Evolutionary conservation across 2,888 invertebrate genomes (phyloP).

Genomic region (Heliconius ismenius): DNA sequence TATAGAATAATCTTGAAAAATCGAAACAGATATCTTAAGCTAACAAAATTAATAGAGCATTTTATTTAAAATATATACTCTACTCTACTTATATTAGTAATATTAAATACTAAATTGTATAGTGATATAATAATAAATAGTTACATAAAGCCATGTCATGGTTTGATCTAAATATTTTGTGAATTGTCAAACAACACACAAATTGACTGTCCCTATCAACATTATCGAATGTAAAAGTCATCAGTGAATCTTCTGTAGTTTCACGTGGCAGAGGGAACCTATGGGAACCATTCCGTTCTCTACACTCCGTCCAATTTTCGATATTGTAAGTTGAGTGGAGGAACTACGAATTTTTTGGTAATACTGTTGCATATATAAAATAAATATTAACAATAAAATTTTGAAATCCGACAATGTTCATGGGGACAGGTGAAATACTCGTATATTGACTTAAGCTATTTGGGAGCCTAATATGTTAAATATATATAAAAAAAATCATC

Average conservation of each 20-base stretch:
- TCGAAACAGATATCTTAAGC: neutral
- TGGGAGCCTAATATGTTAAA: neutral
- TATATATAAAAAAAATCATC: neutral
- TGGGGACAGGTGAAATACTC: too few relatives aligned
- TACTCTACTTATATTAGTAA: conserved; percentile 3
- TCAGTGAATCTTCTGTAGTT: too few relatives aligned
- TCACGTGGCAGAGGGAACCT: neutral
- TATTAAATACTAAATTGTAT: conserved; percentile 23
- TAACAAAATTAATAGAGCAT: conserved; percentile 6
- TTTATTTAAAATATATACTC: conserved; percentile 7
- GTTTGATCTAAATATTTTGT: conserved; percentile 22
- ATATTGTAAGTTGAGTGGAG: neutral
- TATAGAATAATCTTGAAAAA: neutral
- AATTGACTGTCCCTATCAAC: neutral
- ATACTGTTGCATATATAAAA: neutral
- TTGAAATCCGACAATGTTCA: neutral
- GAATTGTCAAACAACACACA: conserved; percentile 38
- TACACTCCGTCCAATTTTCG: too few relatives aligned
- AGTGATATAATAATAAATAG: conserved; percentile 27
- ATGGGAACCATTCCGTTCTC: neutral
- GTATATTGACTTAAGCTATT: neutral
- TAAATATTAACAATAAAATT: too few relatives aligned
- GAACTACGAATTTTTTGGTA: neutral
- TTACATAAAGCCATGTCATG: conserved; percentile 34
- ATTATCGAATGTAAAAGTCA: neutral